These are phyloP conservation scores for Morus bassanus DNA, from an alignment of 2,797 vertebrate species.

Conservation along the genomic window DNA sequence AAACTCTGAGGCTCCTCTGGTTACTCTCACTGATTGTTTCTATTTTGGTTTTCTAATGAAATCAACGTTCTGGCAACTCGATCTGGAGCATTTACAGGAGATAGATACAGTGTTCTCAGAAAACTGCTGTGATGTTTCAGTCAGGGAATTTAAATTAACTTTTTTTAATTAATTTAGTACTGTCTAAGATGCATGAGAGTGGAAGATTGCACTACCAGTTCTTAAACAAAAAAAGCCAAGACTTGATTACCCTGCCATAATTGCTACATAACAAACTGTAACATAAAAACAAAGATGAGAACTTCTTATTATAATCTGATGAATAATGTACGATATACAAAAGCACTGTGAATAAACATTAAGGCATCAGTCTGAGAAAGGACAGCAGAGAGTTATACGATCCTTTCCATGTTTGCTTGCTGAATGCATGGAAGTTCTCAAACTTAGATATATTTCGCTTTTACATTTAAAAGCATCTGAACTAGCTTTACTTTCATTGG, in stretches of 20 bases:
- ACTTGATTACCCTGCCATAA: background rate
- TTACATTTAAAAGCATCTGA: background rate
- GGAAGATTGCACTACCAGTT: background rate
- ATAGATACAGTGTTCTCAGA: slow-evolving; percentile 12
- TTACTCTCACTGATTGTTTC: background rate
- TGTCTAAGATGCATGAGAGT: background rate
- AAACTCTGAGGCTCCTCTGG: background rate
- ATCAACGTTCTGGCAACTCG: slow-evolving; percentile 22
- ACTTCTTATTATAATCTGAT: background rate
- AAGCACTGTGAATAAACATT: slow-evolving; percentile 14
- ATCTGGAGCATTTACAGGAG: background rate
- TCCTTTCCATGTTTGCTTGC: background rate
- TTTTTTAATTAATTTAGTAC: slow-evolving; percentile 1
- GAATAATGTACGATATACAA: slow-evolving; percentile 6
- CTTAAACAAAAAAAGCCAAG: background rate
- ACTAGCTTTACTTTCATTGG: background rate
- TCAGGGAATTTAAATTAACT: slow-evolving; percentile 38
- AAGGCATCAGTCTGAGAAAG: background rate
- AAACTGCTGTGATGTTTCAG: slow-evolving; percentile 15
- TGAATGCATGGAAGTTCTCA: background rate
- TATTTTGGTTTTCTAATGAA: slow-evolving; percentile 51
- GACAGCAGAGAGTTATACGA: background rate
- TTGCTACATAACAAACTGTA: background rate
- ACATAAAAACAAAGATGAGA: background rate
- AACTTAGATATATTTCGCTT: background rate